Evolutionary conservation across 2,113 vertebrate genomes (phyloP).

Genomic region (Lepus europaeus): DNA sequence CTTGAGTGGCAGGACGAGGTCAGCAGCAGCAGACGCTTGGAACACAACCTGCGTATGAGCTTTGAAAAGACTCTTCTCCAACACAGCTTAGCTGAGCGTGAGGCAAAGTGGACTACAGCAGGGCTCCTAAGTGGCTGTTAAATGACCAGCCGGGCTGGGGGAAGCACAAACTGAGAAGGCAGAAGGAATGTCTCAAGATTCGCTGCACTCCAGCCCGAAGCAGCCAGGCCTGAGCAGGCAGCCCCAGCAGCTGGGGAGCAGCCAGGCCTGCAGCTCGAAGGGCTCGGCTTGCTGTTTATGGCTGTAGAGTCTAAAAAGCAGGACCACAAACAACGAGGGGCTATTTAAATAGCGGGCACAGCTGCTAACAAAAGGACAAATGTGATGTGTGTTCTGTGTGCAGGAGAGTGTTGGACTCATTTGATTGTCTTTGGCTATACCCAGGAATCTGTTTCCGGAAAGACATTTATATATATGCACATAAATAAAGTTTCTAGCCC

Average conservation of each 20-base stretch:
- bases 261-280: not conserved
- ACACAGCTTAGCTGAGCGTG: not conserved
- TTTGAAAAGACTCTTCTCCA: not conserved
- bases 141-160: not conserved
- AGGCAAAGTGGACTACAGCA: not conserved
- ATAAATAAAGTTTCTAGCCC: not conserved
- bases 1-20: not conserved
- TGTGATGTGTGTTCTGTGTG: not conserved
- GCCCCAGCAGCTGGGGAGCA: not conserved
- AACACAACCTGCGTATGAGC: not conserved
- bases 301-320: not conserved
- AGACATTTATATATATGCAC: not conserved
- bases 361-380: not conserved
- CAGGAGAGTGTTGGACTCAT: not conserved
- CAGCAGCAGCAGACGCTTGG: not conserved
- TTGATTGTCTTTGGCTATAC: not conserved
- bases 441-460: not conserved
- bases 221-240: fast-evolving
- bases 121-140: not conserved
- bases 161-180: not conserved
- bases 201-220: not conserved
- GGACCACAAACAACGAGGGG: not conserved
- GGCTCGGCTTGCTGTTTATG: not conserved
- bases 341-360: conserved; percentile 18
- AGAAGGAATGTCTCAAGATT: not conserved